Conservation (phyloP, 2,888 invertebrate genomes). For the Drosophila antonietae region DNA sequence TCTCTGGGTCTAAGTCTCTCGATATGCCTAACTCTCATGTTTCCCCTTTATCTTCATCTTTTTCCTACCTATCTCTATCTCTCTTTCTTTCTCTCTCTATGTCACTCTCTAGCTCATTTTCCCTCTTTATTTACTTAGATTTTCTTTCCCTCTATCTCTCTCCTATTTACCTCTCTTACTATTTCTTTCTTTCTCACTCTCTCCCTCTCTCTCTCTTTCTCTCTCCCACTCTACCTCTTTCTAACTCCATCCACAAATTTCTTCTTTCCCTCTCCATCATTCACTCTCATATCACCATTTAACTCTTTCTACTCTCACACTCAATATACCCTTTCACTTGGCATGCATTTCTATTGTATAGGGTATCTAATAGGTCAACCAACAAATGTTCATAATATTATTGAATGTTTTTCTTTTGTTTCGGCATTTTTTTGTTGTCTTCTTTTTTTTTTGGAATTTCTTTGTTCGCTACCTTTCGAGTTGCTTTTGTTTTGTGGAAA, state of each 20-base stretch:
- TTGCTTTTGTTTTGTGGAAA: conserved; percentile 45
- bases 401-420: conserved; percentile 32
- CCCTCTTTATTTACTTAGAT: too few species aligned
- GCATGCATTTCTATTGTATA: not conserved
- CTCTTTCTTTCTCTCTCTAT: not conserved
- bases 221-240: not conserved
- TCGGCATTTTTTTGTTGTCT: not conserved
- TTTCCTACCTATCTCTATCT: not conserved
- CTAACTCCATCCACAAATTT: too few species aligned
- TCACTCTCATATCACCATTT: not conserved
- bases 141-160: too few species aligned
- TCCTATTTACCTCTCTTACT: too few species aligned
- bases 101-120: too few species aligned
- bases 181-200: too few species aligned
- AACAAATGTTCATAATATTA: conserved; percentile 8
- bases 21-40: not conserved
- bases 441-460: not conserved
- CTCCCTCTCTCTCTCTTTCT: not conserved
- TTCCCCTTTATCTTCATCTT: rapidly evolving
- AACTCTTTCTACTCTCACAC: not conserved
- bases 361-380: conserved; percentile 10
- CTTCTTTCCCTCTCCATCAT: not conserved
- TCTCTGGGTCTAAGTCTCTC: too few species aligned
- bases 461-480: conserved; percentile 35
- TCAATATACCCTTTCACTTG: not conserved